Evolutionary conservation across 2,888 invertebrate species (phyloP).

Genomic region (Chaetoderma sp.): DNA sequence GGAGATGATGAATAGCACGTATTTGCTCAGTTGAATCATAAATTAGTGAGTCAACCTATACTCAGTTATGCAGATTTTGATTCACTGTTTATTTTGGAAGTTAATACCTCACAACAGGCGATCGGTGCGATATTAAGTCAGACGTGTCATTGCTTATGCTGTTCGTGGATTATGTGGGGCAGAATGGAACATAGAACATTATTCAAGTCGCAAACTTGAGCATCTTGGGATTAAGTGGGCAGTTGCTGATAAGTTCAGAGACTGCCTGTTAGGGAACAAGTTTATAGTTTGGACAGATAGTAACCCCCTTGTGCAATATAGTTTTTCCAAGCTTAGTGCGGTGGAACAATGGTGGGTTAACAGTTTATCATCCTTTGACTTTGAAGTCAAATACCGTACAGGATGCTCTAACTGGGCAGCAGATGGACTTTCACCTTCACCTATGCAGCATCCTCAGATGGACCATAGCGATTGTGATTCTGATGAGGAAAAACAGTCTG

Average conservation of each 20-base stretch:
- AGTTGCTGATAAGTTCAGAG: conserved; percentile 27
- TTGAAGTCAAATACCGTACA: no score
- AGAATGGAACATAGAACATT: conserved; percentile 22
- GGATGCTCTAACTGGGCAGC: conserved; percentile 12
- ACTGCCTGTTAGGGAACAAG: conserved; percentile 25
- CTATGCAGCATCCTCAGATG: no score
- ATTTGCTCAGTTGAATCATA: conserved; percentile 25
- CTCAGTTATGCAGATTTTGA: conserved; percentile 31
- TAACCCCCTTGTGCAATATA: conserved; percentile 12
- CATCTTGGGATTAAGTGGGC: conserved; percentile 37
- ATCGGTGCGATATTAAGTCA: conserved; percentile 27
- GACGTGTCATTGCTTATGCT: conserved; percentile 28
- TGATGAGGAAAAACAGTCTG: no score
- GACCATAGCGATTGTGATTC: no score
- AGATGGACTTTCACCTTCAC: conserved; percentile 17
- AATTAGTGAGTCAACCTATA: conserved; percentile 27
- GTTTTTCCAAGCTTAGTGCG: no score
- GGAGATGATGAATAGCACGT: no score
- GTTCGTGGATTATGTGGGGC: conserved; percentile 14
- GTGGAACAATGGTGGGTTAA: conserved; percentile 17
- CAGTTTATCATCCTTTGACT: conserved; percentile 6
- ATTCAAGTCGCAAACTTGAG: conserved; percentile 31
- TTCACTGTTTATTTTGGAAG: conserved; percentile 10
- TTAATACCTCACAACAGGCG: conserved; percentile 18
- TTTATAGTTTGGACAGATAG: no score